These are phyloP conservation scores for Rhyacichthys aspro DNA, from an alignment of 2,797 vertebrate genomes.

Conservation along the genomic window DNA sequence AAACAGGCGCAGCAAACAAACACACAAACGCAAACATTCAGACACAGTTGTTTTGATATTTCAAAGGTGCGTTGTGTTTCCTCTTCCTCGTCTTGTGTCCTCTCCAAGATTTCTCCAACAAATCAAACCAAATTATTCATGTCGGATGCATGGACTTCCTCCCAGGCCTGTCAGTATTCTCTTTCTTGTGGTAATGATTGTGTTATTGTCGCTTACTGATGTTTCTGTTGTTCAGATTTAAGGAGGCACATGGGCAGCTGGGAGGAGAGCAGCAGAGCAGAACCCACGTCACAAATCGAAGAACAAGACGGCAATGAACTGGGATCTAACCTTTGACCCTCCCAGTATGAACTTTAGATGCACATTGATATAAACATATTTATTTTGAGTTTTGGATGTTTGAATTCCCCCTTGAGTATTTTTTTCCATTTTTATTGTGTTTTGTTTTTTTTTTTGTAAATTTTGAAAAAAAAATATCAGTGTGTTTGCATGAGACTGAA, in stretches of 20 bases:
- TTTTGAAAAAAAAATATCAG: background rate
- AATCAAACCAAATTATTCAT: conserved; percentile 85
- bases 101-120: conserved; percentile 79
- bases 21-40: conserved; percentile 70
- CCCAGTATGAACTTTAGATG: conserved; percentile 60
- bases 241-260: conserved; percentile 76
- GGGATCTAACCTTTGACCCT: conserved; percentile 65
- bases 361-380: conserved; percentile 10
- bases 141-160: conserved; percentile 73
- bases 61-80: conserved; percentile 82
- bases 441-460: background rate
- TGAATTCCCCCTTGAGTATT: no score
- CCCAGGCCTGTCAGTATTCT: conserved; percentile 76
- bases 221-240: conserved; percentile 86
- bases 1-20: conserved; percentile 78
- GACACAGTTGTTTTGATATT: conserved; percentile 82
- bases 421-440: no score
- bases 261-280: conserved; percentile 67
- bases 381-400: no score
- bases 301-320: conserved; percentile 54
- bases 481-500: conserved; percentile 39
- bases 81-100: conserved; percentile 75
- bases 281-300: conserved; percentile 56
- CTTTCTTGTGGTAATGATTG: conserved; percentile 79
- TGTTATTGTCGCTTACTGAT: conserved; percentile 69